Conservation (phyloP, 2,888 invertebrate genomes). For the Sthenelais limicola region DNA sequence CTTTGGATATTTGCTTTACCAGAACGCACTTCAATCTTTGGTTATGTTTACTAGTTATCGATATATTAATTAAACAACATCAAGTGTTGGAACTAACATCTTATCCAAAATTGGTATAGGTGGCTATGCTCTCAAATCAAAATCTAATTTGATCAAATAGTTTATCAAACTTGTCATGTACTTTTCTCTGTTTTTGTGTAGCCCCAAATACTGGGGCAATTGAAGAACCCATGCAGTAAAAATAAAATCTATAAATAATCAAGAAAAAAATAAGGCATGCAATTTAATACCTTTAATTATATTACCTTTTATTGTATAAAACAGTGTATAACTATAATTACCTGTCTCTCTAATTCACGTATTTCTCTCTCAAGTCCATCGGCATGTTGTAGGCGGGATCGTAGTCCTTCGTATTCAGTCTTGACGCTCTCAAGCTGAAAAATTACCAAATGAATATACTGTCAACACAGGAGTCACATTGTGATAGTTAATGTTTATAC, state of each 20-base stretch:
- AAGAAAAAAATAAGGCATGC: not conserved
- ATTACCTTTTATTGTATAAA: too few relatives aligned
- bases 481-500: too few relatives aligned
- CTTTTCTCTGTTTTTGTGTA: too few relatives aligned
- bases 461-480: too few relatives aligned
- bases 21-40: too few relatives aligned
- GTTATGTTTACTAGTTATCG: too few relatives aligned
- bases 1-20: too few relatives aligned
- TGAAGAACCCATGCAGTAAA: not conserved
- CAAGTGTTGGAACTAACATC: too few relatives aligned
- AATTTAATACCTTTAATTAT: constrained; percentile 57
- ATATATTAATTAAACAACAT: too few relatives aligned
- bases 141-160: constrained; percentile 1
- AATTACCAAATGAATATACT: too few relatives aligned
- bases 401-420: constrained; percentile 61
- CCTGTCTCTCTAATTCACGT: constrained; percentile 65
- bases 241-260: not conserved
- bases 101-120: not conserved
- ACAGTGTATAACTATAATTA: constrained; percentile 62
- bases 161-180: too few relatives aligned
- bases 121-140: not conserved
- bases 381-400: constrained; percentile 34
- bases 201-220: not conserved
- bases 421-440: constrained; percentile 55
- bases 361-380: constrained; percentile 58